Evolutionary conservation across 2,797 vertebrate species (phyloP).

Genomic region (Muraenolepis orangiensis): DNA sequence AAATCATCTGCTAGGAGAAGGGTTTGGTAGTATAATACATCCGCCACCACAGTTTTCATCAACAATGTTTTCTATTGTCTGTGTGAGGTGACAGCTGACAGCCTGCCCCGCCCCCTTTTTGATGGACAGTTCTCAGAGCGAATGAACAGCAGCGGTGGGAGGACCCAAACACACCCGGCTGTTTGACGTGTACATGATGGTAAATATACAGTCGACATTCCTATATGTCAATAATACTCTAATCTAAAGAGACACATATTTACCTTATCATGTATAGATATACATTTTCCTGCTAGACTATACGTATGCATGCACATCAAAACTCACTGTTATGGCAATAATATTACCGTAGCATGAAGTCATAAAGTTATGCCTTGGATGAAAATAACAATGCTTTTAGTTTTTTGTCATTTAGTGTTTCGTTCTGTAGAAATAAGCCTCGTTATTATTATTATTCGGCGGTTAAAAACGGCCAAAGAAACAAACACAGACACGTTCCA

Average conservation of each 20-base stretch:
- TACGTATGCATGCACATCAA: neutral
- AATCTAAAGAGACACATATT: neutral
- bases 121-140: neutral
- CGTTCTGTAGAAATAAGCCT: neutral
- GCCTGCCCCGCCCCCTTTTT: neutral
- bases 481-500: conserved; percentile 24
- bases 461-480: no score
- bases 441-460: no score
- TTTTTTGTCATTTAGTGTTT: neutral
- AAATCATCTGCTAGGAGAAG: neutral
- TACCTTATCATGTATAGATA: neutral
- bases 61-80: neutral
- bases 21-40: neutral
- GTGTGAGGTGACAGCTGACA: neutral
- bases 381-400: neutral
- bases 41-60: neutral
- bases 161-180: no score
- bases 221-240: no score
- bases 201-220: neutral
- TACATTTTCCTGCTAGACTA: neutral
- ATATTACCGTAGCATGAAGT: neutral
- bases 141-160: no score
- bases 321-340: neutral
- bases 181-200: neutral
- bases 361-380: neutral